These are phyloP conservation scores for Emys orbicularis DNA, from an alignment of 2,797 vertebrate genomes.

Conservation along the genomic window DNA sequence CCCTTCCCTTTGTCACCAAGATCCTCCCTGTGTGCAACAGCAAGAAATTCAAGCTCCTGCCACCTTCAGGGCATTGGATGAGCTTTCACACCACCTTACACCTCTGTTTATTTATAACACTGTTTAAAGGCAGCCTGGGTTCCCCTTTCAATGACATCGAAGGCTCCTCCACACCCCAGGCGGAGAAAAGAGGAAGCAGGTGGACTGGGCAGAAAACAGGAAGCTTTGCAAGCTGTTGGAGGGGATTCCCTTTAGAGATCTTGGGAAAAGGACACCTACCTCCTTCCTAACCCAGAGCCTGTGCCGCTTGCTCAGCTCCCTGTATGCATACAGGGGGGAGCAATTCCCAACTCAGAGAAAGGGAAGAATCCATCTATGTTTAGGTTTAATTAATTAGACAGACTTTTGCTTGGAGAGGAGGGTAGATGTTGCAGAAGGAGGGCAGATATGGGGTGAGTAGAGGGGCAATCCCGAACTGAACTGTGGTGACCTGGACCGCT, in stretches of 20 bases:
- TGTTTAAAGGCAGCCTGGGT: neutral
- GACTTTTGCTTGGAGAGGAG: neutral
- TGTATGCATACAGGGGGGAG: neutral
- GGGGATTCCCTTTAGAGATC: neutral
- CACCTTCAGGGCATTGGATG: neutral
- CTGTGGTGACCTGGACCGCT: neutral
- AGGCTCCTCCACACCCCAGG: neutral
- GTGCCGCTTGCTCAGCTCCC: neutral
- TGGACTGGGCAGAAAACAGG: neutral
- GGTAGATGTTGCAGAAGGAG: neutral
- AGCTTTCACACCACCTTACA: conserved; percentile 12
- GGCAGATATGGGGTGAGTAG: neutral
- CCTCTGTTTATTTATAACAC: neutral
- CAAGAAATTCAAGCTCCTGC: conserved; percentile 25
- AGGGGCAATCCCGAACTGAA: neutral
- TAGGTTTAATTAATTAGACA: neutral
- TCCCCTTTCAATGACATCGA: conserved; percentile 14
- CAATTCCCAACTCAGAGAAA: neutral
- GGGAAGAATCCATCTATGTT: conserved; percentile 5
- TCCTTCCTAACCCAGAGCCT: neutral
- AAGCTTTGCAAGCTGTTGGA: neutral
- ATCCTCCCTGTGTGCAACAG: conserved; percentile 10
- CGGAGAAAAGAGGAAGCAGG: neutral
- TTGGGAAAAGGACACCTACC: neutral
- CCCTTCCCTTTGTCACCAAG: conserved; percentile 33